Base-by-base conservation (phyloP, 2,113 vertebrate species). In the Amphiprion percula region DNA sequence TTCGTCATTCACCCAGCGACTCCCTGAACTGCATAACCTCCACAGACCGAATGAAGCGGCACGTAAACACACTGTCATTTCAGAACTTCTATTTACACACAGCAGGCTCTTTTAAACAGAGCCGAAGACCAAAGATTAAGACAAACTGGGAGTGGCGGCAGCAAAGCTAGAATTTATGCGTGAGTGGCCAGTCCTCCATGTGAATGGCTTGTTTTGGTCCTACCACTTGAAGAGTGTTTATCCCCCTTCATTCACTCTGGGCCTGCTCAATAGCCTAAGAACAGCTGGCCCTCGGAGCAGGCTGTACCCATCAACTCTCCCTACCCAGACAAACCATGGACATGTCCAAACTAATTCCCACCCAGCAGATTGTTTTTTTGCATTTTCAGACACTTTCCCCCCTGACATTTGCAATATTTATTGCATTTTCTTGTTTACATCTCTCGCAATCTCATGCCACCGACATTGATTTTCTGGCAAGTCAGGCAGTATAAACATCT, bases 201-300 rank as follows among this genome's bases (percentile, higher is more conserved):
- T 91, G 89, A 94, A 94, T 87, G 89, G 89, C 89, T 92, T 93
- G 91, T 92, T 94, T 91, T 93, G 90, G 90, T 89, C 63, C 89
- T 87, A 87, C 88, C 91, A 94, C 91, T 94, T 93, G 90, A 91
- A 85, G 80, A 88, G 88, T 93, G 89, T 92, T 93, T 93, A 92
- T 87, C 90, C 82, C 87, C 85, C 87, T 84, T 90, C 87, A 88
- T 90, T 92, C 87, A 90, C 82, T 83, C 60, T 76, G 74, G 80
- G 75, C 77, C 76, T 54, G 68, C 83, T 91, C 89, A 90, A 92
- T 90, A 90, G 92, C 80, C 80, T 56, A 86, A 84, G 89, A 91
- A 93, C 93, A 93, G 93, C 92, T 92, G 91, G 89, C 81, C 88
- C 80, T 85, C 61, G 58, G 90, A 86, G 88, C 90, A 91, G 83